Evolutionary conservation across 2,113 vertebrate genomes (phyloP).

Genomic region (Romanogobio albipinnatus): DNA sequence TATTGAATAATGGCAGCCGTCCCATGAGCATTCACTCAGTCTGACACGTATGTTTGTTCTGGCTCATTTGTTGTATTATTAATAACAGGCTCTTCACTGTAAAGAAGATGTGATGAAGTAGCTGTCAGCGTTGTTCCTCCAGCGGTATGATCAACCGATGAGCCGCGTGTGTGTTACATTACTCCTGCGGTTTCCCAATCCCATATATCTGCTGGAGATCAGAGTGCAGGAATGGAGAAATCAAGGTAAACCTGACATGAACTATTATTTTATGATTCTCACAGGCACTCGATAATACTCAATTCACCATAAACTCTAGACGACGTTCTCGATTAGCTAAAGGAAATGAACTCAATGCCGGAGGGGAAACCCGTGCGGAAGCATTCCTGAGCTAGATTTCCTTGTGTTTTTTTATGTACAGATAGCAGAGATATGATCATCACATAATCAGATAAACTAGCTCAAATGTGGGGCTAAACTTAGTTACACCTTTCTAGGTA

Average conservation of each 20-base stretch:
- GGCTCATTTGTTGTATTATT: slow-evolving; percentile 29
- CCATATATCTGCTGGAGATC: not conserved
- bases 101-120: not conserved
- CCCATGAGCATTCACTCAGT: not conserved
- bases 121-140: not conserved
- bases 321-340: not conserved
- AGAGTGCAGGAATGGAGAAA: not conserved
- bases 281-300: slow-evolving; percentile 3
- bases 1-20: slow-evolving; percentile 5
- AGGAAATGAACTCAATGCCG: not conserved
- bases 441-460: not conserved
- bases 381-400: not conserved
- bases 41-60: slow-evolving; percentile 4
- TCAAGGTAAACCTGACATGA: not conserved
- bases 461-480: not conserved
- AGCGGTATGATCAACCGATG: not conserved
- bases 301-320: not conserved
- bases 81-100: not conserved
- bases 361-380: not conserved
- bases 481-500: not conserved
- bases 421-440: not conserved
- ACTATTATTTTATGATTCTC: not conserved
- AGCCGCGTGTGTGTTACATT: slow-evolving; percentile 7
- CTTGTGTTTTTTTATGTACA: not conserved
- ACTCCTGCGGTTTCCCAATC: not conserved